Evolutionary conservation across 2,113 vertebrate species (phyloP), one percentile per base, ranked within the genome.

Genomic region (Azemiops feae): DNA sequence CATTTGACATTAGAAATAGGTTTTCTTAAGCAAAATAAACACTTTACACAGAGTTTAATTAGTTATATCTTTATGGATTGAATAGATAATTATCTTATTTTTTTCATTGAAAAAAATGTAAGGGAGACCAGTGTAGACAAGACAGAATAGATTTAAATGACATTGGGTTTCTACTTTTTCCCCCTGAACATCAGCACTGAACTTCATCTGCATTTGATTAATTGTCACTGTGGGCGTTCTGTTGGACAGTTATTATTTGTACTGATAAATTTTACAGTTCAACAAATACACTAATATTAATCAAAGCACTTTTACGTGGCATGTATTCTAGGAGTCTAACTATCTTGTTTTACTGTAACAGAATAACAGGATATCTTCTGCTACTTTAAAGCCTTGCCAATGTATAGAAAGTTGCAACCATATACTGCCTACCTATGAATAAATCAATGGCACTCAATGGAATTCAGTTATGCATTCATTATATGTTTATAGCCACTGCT

Each of bases 261-360:
- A 96, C 96, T 93, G 96, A 95, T 95, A 96, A 96, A 93, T 96
- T 94, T 91, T 90, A 94, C 93, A 95, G 93, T 92, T 96, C 95
- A 96, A 88, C 92, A 93, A 94, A 94, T 92, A 97, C 92, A 95
- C 96, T 97, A 97, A 96, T 96, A 95, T 94, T 94, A 97, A 95
- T 95, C 85, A 93, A 96, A 92, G 94, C 27, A 53, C 89, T 90
- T 92, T 86, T n/a, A 45, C 30, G 22, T 85, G 74, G 86, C 60
- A 55, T 81, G 58, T 25, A 90, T 86, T 93, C 74, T 81, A 86
- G 54, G 20, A 86, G 43, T 50, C 22, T 69, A 53, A 5, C 22
- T 16, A 39, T 60, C 54, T 52, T 58, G 18, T 60, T 90, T 55
- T 53, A 53, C 20, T 86, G 25, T n/a, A 89, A 57, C 14, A 92